phyloP scores from a whole-genome alignment of 2,888 invertebrate species.

The Sicus ferrugineus region DNA sequence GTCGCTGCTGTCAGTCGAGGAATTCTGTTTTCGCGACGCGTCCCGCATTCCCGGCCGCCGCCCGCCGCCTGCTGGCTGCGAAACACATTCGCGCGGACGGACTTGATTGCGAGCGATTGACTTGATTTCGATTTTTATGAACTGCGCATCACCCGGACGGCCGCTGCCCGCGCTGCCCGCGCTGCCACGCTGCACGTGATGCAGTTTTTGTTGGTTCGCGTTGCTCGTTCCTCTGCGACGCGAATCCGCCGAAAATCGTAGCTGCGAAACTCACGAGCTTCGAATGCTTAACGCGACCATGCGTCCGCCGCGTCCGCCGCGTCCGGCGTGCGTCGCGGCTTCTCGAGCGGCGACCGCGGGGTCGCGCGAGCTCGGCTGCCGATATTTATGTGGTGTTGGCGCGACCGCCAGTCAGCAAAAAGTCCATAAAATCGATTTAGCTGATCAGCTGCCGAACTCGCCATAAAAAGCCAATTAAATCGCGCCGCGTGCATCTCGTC shows the following conservation, averaged over 20 bases:
- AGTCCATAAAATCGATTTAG: neutral
- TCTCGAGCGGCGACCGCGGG: too few species aligned
- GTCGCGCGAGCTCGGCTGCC: neutral
- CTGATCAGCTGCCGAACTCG: neutral
- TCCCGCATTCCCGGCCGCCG: slow-evolving; percentile 43
- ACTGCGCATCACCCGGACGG: slow-evolving; percentile 47
- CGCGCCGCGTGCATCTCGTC: neutral
- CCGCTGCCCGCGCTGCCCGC: slow-evolving; percentile 38
- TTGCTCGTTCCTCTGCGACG: slow-evolving; percentile 40
- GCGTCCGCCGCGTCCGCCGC: neutral
- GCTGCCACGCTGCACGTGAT: slow-evolving; percentile 55
- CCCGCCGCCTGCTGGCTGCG: slow-evolving; percentile 32
- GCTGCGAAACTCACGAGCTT: slow-evolving; percentile 52
- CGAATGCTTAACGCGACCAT: slow-evolving; percentile 44
- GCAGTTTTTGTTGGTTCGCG: slow-evolving; percentile 56
- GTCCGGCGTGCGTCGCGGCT: too few species aligned
- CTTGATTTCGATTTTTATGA: slow-evolving; percentile 55
- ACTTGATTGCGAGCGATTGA: slow-evolving; percentile 30
- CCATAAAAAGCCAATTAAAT: neutral
- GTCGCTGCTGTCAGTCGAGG: slow-evolving; percentile 60
- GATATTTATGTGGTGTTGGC: too few species aligned
- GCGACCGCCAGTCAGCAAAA: neutral
- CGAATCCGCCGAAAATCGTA: slow-evolving; percentile 36
- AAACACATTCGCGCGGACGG: neutral
- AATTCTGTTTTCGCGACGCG: slow-evolving; percentile 53